Percentiles rank a stretch among this genome's conserved stretches.
Evolutionary conservation across 1,140 invertebrate species (phyloP).

Genomic region (Euura saliciscinereae): DNA sequence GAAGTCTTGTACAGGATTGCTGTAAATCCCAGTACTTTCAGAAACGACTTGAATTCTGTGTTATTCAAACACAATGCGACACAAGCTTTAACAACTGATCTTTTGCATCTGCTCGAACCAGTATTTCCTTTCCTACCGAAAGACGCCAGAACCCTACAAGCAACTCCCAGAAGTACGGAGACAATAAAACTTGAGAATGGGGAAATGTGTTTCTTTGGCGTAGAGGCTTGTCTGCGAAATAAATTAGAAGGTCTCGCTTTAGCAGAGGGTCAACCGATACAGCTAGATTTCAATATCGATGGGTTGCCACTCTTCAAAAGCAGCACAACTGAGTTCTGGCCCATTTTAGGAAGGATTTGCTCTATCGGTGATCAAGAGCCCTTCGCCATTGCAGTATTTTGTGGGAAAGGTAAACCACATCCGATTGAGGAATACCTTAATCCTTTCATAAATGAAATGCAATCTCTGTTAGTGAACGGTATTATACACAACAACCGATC

Average conservation of each 20-base stretch:
- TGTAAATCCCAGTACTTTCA: too few relatives aligned
- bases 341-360: slow-evolving; percentile 30
- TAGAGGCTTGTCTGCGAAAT: neutral
- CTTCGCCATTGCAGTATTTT: slow-evolving; percentile 30
- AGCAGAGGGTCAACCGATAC: neutral
- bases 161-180: neutral
- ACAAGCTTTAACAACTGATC: too few relatives aligned
- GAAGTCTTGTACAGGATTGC: too few relatives aligned
- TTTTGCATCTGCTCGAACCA: neutral
- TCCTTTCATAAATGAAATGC: slow-evolving; percentile 31
- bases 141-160: neutral
- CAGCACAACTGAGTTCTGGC: slow-evolving; percentile 28
- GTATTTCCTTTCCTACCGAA: neutral
- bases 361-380: slow-evolving; percentile 10
- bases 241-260: neutral
- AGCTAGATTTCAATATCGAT: slow-evolving; percentile 24
- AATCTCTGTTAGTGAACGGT: slow-evolving; percentile 22
- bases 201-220: neutral
- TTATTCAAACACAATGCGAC: too few relatives aligned
- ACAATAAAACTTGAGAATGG: neutral
- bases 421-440: slow-evolving; percentile 26
- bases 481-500: slow-evolving; percentile 15
- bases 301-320: slow-evolving; percentile 20
- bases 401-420: slow-evolving; percentile 30
- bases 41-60: too few relatives aligned